A percentile compares a stretch with the other conserved stretches of the same genome.
Evolutionary conservation across 1,140 invertebrate species (phyloP).

Genomic region (Apis cerana): DNA sequence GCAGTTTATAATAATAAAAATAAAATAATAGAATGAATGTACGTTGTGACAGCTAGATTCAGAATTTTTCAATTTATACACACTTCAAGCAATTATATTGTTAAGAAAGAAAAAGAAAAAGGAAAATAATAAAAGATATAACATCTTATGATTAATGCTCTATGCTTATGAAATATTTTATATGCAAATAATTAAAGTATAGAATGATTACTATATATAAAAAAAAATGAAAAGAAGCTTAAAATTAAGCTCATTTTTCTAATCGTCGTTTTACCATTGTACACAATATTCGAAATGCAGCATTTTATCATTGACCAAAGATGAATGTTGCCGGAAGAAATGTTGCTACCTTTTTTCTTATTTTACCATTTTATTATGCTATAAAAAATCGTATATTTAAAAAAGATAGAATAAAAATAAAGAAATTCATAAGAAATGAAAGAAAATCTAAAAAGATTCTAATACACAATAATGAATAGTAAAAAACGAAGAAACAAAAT

Average conservation of each 20-base stretch:
- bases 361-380: background rate
- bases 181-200: background rate
- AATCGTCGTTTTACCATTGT: background rate
- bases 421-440: too few species aligned
- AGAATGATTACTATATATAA: background rate
- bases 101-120: background rate
- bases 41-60: conserved; percentile 29
- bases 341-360: background rate
- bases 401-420: too few species aligned
- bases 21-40: conserved; percentile 52
- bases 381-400: conserved; percentile 7
- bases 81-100: conserved; percentile 23
- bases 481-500: background rate
- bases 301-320: conserved; percentile 48
- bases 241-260: background rate
- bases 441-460: background rate
- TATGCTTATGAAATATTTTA: background rate
- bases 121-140: background rate
- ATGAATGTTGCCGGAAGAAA: conserved; percentile 35
- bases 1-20: conserved; percentile 50
- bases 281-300: background rate
- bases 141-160: background rate
- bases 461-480: background rate
- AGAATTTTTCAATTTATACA: conserved; percentile 26
- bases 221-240: conserved; percentile 17